phyloP scores from a whole-genome alignment of 2,113 vertebrate genomes.

The Petrocephalus zakoni region DNA sequence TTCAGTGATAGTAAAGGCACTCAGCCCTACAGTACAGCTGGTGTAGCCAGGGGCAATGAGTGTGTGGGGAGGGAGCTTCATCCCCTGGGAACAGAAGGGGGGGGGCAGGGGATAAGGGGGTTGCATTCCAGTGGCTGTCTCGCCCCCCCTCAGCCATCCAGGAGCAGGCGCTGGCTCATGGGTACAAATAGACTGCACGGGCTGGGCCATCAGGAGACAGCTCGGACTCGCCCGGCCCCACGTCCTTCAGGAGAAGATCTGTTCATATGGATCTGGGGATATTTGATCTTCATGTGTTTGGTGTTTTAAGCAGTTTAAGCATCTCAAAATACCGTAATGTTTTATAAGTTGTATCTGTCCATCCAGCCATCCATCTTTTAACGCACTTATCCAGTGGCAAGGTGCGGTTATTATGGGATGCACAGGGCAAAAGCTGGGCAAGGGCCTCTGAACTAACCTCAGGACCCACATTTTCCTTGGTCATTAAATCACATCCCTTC shows the following conservation, averaged over 20 bases:
- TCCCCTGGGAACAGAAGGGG: not conserved
- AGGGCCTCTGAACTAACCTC: not conserved
- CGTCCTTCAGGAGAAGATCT: not conserved
- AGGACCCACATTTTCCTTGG: not conserved
- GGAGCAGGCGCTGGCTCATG: not conserved
- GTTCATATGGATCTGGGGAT: not conserved
- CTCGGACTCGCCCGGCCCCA: not conserved
- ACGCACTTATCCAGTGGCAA: not conserved
- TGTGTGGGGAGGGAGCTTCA: not conserved
- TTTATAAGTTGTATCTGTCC: not conserved
- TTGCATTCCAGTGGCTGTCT: not conserved
- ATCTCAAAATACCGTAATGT: not conserved
- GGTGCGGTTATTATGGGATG: no score
- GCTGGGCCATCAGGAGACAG: not conserved
- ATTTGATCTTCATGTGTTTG: not conserved
- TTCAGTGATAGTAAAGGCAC: slow-evolving; percentile 17
- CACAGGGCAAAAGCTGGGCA: not conserved
- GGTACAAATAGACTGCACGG: not conserved
- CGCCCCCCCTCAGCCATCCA: not conserved
- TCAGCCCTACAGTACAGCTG: slow-evolving; percentile 14
- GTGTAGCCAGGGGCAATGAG: slow-evolving; percentile 19
- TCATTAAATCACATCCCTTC: not conserved
- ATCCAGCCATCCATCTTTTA: not conserved
- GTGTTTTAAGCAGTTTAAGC: not conserved
- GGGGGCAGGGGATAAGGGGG: not conserved